Base-by-base conservation (phyloP, 2,113 vertebrate genomes). In the Loxodonta africana region DNA sequence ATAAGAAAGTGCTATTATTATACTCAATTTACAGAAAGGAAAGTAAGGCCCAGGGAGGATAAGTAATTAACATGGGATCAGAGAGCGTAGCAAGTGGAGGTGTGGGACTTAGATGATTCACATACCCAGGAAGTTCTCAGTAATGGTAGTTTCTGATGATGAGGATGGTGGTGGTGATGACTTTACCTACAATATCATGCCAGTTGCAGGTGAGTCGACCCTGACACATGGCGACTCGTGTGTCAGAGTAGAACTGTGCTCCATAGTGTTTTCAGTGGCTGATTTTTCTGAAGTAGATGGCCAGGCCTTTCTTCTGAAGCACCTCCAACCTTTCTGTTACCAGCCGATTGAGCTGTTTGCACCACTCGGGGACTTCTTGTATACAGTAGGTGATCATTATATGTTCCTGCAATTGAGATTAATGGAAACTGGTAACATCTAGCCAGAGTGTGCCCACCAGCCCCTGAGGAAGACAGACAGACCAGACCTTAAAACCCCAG, bases 41-140 rank as follows among this genome's bases (percentile, higher is more conserved):
- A 48, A 63, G 51, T 3, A 33, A 77, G 76, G 17, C 46, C 12
- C 6, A 2, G 30, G 41, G 33, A 21, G 2, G 25, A 14, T 11
- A 4, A 1, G 20, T 41, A 41, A 73, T 37, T 69, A 26, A 25
- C 0, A 21, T 23, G 41, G 41, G 3, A 0, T 10, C 11, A 25
- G 73, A 2, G 62, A 25, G 41, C 46, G 78, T 12, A 26, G 62
- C 20, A 12, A 18, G 37, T 8, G 28, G 60, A 37, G 48, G 2
- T 21, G 30, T 85, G 71, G 87, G 80, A 21, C 62, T 62, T 37
- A 48, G 46, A 6, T 21, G 14, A 28, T 57, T 76, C 73, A 25
- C 0, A 0, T 1, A 17, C 80, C 33, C 0, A 0, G 41, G 63
- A 73, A 23, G 26, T 62, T 46, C 51, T 83, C 2, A 0, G 2